Percentiles rank a stretch among this genome's conserved stretches.
phyloP scores from a whole-genome alignment of 2,113 vertebrate species.

The Chionis minor region DNA sequence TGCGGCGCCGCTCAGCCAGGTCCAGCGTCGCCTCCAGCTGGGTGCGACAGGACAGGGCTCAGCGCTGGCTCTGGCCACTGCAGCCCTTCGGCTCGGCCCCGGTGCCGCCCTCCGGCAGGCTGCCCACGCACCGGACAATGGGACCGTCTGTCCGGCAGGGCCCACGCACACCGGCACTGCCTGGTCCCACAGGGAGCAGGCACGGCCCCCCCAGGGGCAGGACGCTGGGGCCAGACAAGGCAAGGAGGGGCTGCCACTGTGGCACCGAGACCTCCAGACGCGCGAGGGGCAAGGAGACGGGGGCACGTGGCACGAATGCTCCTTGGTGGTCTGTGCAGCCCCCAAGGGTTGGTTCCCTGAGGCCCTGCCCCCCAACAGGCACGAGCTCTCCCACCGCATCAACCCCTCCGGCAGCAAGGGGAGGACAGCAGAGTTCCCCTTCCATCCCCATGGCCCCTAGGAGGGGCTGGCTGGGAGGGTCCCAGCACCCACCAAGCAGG shows the following conservation, averaged over 20 bases:
- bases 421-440: background rate
- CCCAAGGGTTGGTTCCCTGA: background rate
- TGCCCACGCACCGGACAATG: background rate
- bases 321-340: background rate
- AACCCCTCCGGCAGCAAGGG: background rate
- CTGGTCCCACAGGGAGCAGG: rapidly evolving
- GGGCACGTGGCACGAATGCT: background rate
- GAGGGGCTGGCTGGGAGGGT: background rate
- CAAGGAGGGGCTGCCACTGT: background rate
- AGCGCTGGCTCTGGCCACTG: background rate
- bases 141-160: background rate
- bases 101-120: rapidly evolving
- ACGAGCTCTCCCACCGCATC: rapidly evolving
- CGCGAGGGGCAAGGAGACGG: background rate
- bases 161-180: background rate
- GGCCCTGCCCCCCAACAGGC: background rate
- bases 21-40: constrained; percentile 90
- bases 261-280: rapidly evolving
- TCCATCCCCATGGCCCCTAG: background rate
- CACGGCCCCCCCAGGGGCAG: rapidly evolving
- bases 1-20: constrained; percentile 88
- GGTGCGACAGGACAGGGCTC: background rate
- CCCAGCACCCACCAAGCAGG: background rate
- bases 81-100: rapidly evolving
- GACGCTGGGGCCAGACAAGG: background rate